Evolutionary conservation across 2,888 invertebrate genomes (phyloP), one percentile per base, ranked within the genome.

Genomic region (Frankliniella fusca): DNA sequence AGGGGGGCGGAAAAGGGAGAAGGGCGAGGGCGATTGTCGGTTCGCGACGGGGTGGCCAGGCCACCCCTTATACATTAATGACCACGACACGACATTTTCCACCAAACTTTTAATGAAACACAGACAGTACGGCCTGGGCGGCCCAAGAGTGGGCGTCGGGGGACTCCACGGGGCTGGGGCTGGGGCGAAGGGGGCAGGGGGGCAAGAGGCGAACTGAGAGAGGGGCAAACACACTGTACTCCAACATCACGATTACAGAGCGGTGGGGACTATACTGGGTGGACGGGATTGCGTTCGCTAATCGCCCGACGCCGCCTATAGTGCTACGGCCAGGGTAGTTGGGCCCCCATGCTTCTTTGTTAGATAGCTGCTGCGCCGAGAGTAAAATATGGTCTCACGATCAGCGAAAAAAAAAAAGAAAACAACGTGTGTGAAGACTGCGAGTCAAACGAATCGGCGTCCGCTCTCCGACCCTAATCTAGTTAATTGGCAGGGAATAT

Each of bases 401-500:
- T n/a, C n/a, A n/a, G n/a, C n/a, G n/a, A n/a, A n/a, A n/a, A n/a
- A n/a, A n/a, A n/a, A n/a, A n/a, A n/a, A n/a, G n/a, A n/a, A n/a
- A n/a, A n/a, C n/a, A n/a, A n/a, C n/a, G 50, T 50, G 50, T 50
- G 50, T 50, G 50, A n/a, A 50, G 50, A 65, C 15, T 23, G 70
- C 20, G 70, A 70, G 70, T 70, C 70, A 70, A 70, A 23, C 70
- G 70, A 70, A 70, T 70, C 23, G 70, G 23, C 11, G 3, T n/a
- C 8, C 70, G 70, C 70, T 54, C 20, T 54, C 54, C 54, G 54
- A 20, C 23, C 70, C n/a, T 70, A 70, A 70, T 70, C 70, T 70
- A 70, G n/a, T 70, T 70, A 70, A 70, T 70, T 70, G 70, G 70
- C 70, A 70, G 23, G 70, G 70, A 70, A 70, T 70, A 70, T 70